Evolutionary conservation across 2,888 invertebrate genomes (phyloP).

Genomic region (Pharmacophagus antenor): DNA sequence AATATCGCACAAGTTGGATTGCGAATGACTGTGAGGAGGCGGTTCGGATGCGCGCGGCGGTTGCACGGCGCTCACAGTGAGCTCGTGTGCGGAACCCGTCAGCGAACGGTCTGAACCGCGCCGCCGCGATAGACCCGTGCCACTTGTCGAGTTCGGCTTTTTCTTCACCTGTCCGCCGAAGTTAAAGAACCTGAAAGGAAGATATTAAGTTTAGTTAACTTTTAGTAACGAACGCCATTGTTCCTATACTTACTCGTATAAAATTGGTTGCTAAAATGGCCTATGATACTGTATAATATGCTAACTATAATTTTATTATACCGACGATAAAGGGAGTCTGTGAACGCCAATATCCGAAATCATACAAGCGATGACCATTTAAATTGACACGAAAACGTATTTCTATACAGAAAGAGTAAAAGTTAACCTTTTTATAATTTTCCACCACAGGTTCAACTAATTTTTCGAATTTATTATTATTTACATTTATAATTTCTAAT

Average conservation of each 20-base stretch:
- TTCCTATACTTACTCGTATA: background rate
- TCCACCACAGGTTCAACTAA: no score
- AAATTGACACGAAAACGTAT: no score
- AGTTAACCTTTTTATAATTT: no score
- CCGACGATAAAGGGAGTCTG: no score
- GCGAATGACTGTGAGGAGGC: constrained; percentile 94
- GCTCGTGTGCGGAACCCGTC: constrained; percentile 91
- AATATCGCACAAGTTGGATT: constrained; percentile 92
- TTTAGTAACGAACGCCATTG: background rate
- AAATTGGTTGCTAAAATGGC: no score
- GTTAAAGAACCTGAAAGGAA: constrained; percentile 88
- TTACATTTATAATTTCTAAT: no score
- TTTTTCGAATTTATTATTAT: no score
- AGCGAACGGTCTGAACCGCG: constrained; percentile 92
- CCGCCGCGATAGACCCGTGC: constrained; percentile 78
- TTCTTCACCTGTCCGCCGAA: constrained; percentile 94
- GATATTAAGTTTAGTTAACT: background rate
- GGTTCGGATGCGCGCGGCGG: constrained; percentile 82
- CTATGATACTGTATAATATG: no score
- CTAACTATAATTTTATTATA: no score
- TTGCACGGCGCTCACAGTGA: constrained; percentile 86
- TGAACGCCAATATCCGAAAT: no score
- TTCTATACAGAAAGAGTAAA: no score
- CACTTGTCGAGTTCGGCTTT: constrained; percentile 82
- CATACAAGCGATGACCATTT: no score